Percentiles rank a stretch among this genome's conserved stretches.
Evolutionary conservation across 2,113 vertebrate genomes (phyloP).

Genomic region (Urocynchramus pylzowi): DNA sequence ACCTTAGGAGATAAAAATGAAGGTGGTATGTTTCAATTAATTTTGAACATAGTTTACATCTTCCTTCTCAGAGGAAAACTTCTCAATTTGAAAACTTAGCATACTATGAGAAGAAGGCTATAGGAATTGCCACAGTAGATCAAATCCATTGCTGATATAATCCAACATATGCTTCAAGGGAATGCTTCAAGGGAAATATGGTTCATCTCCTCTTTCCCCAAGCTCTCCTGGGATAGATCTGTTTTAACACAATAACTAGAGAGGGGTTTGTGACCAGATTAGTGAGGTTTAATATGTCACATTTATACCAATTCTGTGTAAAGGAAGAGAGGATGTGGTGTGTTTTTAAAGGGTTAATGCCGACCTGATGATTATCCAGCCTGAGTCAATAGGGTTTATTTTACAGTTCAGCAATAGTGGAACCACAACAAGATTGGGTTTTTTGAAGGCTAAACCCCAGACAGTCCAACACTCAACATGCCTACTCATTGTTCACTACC

Average conservation of each 20-base stretch:
- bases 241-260: not conserved
- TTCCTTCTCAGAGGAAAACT: not conserved
- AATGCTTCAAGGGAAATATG: not conserved
- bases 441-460: not conserved
- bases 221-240: not conserved
- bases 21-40: not conserved
- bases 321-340: not conserved
- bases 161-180: not conserved
- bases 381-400: not conserved
- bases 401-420: not conserved
- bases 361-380: not conserved
- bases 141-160: not conserved
- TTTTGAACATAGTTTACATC: not conserved
- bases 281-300: not conserved
- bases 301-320: not conserved
- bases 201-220: not conserved
- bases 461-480: not conserved
- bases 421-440: accelerated
- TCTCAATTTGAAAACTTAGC: not conserved
- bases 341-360: not conserved
- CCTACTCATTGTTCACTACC: not conserved
- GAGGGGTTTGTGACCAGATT: not conserved
- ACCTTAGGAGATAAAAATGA: not conserved
- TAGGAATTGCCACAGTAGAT: not conserved
- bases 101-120: not conserved